Evolutionary conservation across 2,797 vertebrate genomes (phyloP).

Genomic region (Sphenodon punctatus): DNA sequence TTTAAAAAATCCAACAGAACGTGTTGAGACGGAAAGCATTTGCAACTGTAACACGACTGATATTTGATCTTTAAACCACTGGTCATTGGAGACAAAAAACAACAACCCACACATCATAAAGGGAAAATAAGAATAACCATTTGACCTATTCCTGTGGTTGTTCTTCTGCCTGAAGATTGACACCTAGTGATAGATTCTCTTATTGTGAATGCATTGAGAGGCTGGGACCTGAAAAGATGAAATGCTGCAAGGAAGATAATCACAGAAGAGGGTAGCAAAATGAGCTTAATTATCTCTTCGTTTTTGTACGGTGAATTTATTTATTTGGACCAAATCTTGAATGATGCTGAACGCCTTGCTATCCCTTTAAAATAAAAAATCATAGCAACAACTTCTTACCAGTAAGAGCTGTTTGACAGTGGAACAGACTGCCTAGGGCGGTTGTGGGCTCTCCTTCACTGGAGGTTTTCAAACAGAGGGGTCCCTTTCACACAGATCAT

Average conservation of each 20-base stretch:
- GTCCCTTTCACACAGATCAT: no score
- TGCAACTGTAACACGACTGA: background rate
- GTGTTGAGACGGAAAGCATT: background rate
- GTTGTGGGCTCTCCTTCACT: no score
- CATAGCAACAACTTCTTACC: no score
- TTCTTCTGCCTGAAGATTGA: background rate
- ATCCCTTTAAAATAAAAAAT: no score
- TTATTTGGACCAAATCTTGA: background rate
- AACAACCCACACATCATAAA: background rate
- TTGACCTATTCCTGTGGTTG: background rate
- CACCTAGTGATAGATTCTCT: background rate
- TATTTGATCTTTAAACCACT: background rate
- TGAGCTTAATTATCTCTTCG: no score
- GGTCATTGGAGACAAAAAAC: background rate
- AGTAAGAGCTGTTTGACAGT: no score
- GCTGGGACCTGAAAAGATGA: background rate
- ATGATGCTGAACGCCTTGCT: no score
- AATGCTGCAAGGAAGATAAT: no score
- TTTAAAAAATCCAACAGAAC: slow-evolving; percentile 5
- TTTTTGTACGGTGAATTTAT: background rate
- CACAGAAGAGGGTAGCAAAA: no score
- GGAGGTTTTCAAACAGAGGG: no score
- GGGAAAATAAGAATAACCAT: background rate
- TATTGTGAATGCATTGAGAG: background rate
- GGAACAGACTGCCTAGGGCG: no score